These are phyloP conservation scores for Oryzias curvinotus DNA, from an alignment of 2,113 vertebrate genomes.

Conservation along the genomic window DNA sequence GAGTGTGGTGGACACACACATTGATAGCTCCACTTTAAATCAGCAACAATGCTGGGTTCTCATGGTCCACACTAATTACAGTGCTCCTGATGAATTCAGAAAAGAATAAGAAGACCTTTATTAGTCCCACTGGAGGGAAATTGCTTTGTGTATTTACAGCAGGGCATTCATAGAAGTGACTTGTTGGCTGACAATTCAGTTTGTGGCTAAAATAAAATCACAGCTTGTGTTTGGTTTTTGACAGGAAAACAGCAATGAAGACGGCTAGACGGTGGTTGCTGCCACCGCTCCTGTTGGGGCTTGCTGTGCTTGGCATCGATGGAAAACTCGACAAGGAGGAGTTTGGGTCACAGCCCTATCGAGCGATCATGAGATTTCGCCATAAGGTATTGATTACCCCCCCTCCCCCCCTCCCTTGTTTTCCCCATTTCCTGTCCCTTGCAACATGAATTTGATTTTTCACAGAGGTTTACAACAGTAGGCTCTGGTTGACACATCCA, in stretches of 20 bases:
- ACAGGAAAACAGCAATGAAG: constrained; percentile 76
- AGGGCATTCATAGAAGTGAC: too few species aligned
- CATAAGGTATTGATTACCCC: constrained; percentile 81
- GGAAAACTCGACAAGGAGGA: constrained; percentile 69
- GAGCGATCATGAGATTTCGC: constrained; percentile 77
- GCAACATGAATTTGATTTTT: constrained; percentile 27
- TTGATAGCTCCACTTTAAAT: constrained; percentile 72
- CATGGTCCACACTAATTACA: constrained; percentile 72
- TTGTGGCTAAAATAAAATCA: constrained; percentile 27
- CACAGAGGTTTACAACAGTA: constrained; percentile 52
- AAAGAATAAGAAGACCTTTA: too few species aligned
- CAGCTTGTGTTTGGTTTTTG: constrained; percentile 52
- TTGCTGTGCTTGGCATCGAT: constrained; percentile 50
- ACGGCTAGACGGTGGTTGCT: constrained; percentile 59
- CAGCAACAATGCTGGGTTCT: constrained; percentile 50
- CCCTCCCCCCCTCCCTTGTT: too few species aligned
- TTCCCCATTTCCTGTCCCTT: constrained; percentile 42
- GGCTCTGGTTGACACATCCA: constrained; percentile 18
- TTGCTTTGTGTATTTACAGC: too few species aligned
- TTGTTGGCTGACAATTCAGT: background rate
- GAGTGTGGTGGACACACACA: constrained; percentile 45
- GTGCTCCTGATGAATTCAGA: constrained; percentile 56
- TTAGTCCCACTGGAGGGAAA: too few species aligned
- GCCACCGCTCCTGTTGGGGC: constrained; percentile 63
- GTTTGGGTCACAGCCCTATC: constrained; percentile 66